Conservation (phyloP, 2,797 vertebrate species). For the Micromesistius poutassou region DNA sequence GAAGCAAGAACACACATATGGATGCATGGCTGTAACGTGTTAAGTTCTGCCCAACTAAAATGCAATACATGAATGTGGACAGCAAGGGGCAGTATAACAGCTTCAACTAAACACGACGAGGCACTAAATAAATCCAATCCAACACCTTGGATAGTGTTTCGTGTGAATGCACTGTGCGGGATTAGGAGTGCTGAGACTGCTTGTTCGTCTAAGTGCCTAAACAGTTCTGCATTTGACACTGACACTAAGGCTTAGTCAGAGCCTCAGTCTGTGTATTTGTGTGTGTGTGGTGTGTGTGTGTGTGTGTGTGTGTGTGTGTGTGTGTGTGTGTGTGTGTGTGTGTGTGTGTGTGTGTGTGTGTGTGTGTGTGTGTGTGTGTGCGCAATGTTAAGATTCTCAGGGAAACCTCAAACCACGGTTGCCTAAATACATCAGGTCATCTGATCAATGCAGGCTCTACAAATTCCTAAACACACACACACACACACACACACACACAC, state of each 20-base stretch:
- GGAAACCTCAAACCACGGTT: slow-evolving; percentile 45
- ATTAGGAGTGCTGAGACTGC: neutral
- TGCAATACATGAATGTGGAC: neutral
- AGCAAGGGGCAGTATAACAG: neutral
- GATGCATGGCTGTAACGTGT: neutral
- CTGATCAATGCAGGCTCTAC: slow-evolving; percentile 35
- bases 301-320: slow-evolving; percentile 6
- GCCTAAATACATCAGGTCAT: slow-evolving; percentile 53
- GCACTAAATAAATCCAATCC: neutral
- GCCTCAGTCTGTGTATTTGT: slow-evolving; percentile 11
- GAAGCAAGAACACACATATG: neutral
- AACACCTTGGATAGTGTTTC: neutral
- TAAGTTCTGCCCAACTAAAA: neutral
- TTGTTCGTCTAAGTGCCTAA: neutral
- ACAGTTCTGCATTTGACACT: neutral
- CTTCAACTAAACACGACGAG: neutral
- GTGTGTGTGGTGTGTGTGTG: neutral
- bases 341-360: neutral
- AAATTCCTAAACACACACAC: slow-evolving; percentile 28
- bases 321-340: neutral
- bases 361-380: slow-evolving; percentile 10
- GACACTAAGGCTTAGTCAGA: slow-evolving; percentile 1
- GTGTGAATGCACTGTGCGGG: neutral
- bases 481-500: slow-evolving; percentile 24
- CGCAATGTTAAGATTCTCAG: slow-evolving; percentile 34